phyloP scores from a whole-genome alignment of 1,140 invertebrate species.

The Metopolophium dirhodum region DNA sequence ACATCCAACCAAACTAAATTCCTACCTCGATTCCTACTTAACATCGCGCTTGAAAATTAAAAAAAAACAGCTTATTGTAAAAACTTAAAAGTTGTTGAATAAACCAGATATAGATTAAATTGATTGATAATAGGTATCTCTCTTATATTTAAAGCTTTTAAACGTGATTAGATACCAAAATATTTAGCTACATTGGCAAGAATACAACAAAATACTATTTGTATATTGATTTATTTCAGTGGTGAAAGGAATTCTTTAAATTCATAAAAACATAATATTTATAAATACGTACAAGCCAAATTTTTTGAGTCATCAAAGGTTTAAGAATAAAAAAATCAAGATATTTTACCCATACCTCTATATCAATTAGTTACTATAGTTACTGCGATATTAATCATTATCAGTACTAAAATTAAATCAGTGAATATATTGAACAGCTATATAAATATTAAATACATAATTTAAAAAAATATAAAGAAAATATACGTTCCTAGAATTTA shows the following conservation, averaged over 20 bases:
- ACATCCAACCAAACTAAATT: not conserved
- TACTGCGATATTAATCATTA: not conserved
- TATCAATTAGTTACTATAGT: not conserved
- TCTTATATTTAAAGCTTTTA: not conserved
- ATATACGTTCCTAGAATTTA: not conserved
- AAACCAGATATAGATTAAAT: not conserved
- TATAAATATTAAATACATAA: not conserved
- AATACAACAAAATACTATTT: not conserved
- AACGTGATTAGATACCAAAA: not conserved
- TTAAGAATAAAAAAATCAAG: not conserved
- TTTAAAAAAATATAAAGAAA: not conserved
- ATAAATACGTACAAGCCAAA: constrained; percentile 18
- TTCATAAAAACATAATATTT: not conserved
- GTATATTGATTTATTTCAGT: not conserved
- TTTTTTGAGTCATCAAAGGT: not conserved
- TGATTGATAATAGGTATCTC: not conserved
- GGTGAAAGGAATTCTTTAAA: not conserved
- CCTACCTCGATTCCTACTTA: not conserved
- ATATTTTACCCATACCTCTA: not conserved
- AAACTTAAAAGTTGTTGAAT: not conserved
- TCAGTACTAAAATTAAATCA: not conserved
- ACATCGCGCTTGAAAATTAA: not conserved
- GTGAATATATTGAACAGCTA: not conserved
- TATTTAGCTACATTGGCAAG: not conserved
- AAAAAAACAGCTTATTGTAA: not conserved